Conservation (phyloP, 2,113 vertebrate species). For the Ursus arctos region DNA sequence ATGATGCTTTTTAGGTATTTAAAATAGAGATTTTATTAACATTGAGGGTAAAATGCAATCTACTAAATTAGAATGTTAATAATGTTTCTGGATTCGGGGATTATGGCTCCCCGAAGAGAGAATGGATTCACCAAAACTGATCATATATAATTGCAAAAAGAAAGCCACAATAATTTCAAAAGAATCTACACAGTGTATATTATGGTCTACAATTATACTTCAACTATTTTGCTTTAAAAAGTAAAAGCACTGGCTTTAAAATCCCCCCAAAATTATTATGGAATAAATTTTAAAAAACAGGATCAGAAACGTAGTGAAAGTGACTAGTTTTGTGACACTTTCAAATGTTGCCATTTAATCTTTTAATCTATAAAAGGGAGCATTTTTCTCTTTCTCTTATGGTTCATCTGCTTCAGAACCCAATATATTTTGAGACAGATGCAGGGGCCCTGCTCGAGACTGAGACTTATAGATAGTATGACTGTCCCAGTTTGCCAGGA, state of each 20-base stretch:
- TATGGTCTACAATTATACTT: background rate
- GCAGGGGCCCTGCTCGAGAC: background rate
- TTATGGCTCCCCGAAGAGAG: background rate
- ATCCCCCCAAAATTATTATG: background rate
- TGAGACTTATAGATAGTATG: background rate
- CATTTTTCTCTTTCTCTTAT: background rate
- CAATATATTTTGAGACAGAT: background rate
- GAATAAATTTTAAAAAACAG: background rate
- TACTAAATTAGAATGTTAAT: background rate
- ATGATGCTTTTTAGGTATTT: background rate
- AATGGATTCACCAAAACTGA: background rate
- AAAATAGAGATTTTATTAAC: background rate
- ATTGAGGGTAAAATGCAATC: background rate
- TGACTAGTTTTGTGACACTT: background rate
- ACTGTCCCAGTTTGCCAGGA: background rate
- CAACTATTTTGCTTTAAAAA: background rate
- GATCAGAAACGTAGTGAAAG: slow-evolving; percentile 32
- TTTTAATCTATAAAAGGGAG: background rate
- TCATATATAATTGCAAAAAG: background rate
- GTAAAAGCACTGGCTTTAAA: background rate
- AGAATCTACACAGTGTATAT: background rate
- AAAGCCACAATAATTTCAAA: slow-evolving; percentile 24
- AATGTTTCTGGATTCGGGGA: background rate
- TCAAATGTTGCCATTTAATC: background rate
- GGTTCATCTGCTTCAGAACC: background rate